Percentiles rank a stretch among this genome's conserved stretches.
These are phyloP conservation scores for Hyperopisus bebe DNA, from an alignment of 2,113 vertebrate species.

Conservation along the genomic window DNA sequence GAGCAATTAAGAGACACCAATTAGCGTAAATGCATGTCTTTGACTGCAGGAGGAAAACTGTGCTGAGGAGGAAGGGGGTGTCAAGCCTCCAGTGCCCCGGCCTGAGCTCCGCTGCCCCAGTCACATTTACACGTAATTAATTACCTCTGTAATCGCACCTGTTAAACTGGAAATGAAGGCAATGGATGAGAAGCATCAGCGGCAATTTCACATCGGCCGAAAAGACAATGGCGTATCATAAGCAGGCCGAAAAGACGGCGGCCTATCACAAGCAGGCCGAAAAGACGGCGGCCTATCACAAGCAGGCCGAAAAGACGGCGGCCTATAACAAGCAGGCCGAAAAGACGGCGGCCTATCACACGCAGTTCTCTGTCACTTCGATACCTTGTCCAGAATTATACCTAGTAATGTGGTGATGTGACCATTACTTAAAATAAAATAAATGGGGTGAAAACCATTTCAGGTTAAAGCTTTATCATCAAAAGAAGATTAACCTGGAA, in stretches of 20 bases:
- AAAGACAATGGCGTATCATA: neutral
- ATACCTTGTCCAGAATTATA: neutral
- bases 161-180: too few relatives aligned
- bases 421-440: neutral
- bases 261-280: too few relatives aligned
- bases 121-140: too few relatives aligned
- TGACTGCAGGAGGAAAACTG: neutral
- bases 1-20: neutral
- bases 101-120: too few relatives aligned
- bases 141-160: too few relatives aligned
- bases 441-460: neutral
- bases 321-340: neutral
- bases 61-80: too few relatives aligned
- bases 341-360: neutral
- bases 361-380: neutral
- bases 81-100: too few relatives aligned
- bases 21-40: neutral
- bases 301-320: neutral
- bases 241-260: neutral
- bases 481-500: neutral
- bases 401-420: neutral
- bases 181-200: too few relatives aligned
- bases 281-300: neutral
- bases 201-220: too few relatives aligned
- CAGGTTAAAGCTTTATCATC: neutral